Percentiles rank a stretch among this genome's conserved stretches.
phyloP scores from a whole-genome alignment of 2,797 vertebrate species.

The Sebastes diaconus region DNA sequence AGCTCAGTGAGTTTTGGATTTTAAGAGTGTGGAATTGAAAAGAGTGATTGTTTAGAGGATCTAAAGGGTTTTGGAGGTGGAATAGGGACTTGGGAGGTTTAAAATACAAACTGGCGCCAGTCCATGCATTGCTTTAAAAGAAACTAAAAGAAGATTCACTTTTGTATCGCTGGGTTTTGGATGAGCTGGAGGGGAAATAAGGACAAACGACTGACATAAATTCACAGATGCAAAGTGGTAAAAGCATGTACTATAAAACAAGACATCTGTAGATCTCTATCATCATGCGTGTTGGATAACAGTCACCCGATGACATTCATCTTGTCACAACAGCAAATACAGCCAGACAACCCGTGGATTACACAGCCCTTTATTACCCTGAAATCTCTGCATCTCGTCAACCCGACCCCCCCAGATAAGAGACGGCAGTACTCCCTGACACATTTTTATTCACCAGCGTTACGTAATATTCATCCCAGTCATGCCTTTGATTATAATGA shows the following conservation, averaged over 20 bases:
- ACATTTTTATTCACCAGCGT: slow-evolving; percentile 46
- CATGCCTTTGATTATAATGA: slow-evolving; percentile 60
- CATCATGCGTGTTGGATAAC: slow-evolving; percentile 2
- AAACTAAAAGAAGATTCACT: slow-evolving; percentile 10
- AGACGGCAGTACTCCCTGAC: slow-evolving; percentile 42
- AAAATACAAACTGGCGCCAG: slow-evolving; percentile 11
- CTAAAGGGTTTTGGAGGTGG: slow-evolving; percentile 16
- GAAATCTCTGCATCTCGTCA: slow-evolving; percentile 14
- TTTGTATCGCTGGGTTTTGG: slow-evolving; percentile 6
- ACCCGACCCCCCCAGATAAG: slow-evolving; percentile 14
- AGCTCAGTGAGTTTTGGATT: neutral
- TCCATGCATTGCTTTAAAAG: slow-evolving; percentile 24
- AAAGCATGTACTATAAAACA: slow-evolving; percentile 16
- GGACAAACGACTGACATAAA: neutral
- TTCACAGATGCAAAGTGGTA: slow-evolving; percentile 3
- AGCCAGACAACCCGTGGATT: slow-evolving; percentile 25
- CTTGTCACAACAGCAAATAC: slow-evolving; percentile 42
- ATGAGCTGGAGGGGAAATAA: slow-evolving; percentile 22
- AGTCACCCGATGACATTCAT: slow-evolving; percentile 27
- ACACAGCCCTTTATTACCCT: slow-evolving; percentile 38
- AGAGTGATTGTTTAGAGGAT: slow-evolving; percentile 22
- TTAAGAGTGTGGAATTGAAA: slow-evolving; percentile 1
- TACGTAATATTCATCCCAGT: slow-evolving; percentile 51
- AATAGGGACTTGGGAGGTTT: slow-evolving; percentile 5
- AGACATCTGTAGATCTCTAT: slow-evolving; percentile 25